phyloP scores from a whole-genome alignment of 2,797 vertebrate species.

The Halcyon chelicuti region DNA sequence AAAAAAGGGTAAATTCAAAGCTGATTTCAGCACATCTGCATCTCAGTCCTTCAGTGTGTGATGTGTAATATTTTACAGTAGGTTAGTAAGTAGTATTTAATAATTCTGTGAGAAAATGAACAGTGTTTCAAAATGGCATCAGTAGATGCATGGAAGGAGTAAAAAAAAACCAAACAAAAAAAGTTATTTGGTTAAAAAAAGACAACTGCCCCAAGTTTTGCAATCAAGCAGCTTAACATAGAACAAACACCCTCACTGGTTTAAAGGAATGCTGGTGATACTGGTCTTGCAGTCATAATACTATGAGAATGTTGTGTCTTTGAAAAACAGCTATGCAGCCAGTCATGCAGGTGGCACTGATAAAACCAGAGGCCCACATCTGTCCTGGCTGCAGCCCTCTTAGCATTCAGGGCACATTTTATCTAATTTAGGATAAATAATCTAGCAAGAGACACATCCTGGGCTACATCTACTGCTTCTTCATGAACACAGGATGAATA shows the following conservation, averaged over 20 bases:
- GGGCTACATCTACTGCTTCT: background rate
- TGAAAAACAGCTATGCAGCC: background rate
- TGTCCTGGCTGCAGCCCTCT: background rate
- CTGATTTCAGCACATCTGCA: background rate
- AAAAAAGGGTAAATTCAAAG: background rate
- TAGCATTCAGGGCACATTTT: accelerated
- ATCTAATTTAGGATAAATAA: background rate
- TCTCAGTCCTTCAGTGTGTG: background rate
- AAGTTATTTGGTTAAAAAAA: background rate
- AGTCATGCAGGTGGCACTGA: background rate
- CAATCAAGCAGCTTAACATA: background rate
- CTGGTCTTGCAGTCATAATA: background rate
- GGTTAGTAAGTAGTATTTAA: background rate
- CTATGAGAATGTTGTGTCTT: background rate
- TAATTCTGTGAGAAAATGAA: background rate
- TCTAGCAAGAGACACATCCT: background rate
- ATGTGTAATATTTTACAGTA: background rate
- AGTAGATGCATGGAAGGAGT: background rate
- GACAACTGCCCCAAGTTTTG: background rate
- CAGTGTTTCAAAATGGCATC: background rate
- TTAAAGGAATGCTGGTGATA: background rate
- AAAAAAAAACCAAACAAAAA: background rate
- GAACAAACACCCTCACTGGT: background rate
- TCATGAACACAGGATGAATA: background rate
- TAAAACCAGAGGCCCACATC: background rate